phyloP scores from a whole-genome alignment of 2,113 vertebrate species.

The Zeus faber region DNA sequence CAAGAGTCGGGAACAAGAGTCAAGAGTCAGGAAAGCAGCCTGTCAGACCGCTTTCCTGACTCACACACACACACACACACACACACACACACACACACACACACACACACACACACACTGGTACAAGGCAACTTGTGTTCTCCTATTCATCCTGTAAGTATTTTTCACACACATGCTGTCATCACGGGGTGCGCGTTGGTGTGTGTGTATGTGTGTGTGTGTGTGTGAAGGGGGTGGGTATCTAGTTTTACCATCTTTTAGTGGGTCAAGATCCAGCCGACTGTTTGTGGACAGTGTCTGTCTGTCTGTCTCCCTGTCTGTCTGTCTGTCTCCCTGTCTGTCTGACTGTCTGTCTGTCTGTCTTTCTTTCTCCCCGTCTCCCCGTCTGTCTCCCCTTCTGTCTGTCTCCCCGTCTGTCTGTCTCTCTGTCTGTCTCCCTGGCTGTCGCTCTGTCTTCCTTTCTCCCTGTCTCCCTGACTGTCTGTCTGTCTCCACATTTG shows the following conservation, averaged over 20 bases:
- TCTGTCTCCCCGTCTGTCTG: constrained; percentile 1
- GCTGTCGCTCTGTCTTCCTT: too few relatives aligned
- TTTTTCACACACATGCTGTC: constrained; percentile 50
- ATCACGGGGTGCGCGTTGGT: constrained; percentile 15
- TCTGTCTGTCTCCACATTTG: constrained; percentile 18
- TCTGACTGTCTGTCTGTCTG: constrained; percentile 2
- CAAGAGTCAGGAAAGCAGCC: too few relatives aligned
- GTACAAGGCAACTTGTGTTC: constrained; percentile 6
- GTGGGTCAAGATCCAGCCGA: constrained; percentile 34
- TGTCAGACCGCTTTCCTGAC: too few relatives aligned
- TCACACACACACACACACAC: constrained; percentile 13
- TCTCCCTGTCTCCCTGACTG: constrained; percentile 2
- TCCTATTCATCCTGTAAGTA: constrained; percentile 41
- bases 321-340: constrained; percentile 42
- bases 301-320: constrained; percentile 12
- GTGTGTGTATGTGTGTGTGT: too few relatives aligned
- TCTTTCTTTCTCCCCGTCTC: constrained; percentile 28
- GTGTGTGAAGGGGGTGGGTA: too few relatives aligned
- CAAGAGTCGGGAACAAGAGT: too few relatives aligned
- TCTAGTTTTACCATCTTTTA: constrained; percentile 51
- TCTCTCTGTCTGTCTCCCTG: constrained; percentile 33
- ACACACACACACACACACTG: constrained; percentile 12
- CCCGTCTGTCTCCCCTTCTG: too few relatives aligned
- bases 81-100: constrained; percentile 8
- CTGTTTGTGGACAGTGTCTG: too few relatives aligned